Percentiles rank a stretch among this genome's conserved stretches.
These are phyloP conservation scores for Pseudobourletiella spinata DNA, from an alignment of 1,140 invertebrate species.

Conservation along the genomic window DNA sequence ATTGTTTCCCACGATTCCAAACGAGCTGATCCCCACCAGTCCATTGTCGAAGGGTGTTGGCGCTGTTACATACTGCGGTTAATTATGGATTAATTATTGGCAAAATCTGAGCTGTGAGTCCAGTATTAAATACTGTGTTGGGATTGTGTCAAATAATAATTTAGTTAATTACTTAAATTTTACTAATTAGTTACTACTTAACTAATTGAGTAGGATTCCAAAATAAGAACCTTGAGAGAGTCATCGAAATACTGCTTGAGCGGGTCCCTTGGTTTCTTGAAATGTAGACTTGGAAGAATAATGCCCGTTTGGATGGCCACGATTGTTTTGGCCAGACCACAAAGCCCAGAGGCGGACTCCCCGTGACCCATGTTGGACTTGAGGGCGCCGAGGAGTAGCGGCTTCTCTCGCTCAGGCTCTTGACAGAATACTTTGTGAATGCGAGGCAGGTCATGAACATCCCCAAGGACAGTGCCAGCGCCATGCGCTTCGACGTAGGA, in stretches of 20 bases:
- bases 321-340: constrained; percentile 67
- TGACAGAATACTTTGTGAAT: constrained; percentile 73
- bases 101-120: no score
- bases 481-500: constrained; percentile 90
- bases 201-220: no score
- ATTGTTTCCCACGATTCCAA: constrained; percentile 95
- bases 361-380: constrained; percentile 92
- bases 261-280: constrained; percentile 50
- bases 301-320: constrained; percentile 45
- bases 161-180: background rate
- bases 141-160: constrained; percentile 6
- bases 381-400: constrained; percentile 75
- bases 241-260: constrained; percentile 58
- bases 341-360: constrained; percentile 79
- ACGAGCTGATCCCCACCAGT: constrained; percentile 79
- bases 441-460: constrained; percentile 66
- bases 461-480: constrained; percentile 52
- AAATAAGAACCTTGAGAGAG: constrained; percentile 45
- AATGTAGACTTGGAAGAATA: constrained; percentile 53
- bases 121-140: no score
- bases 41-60: constrained; percentile 74
- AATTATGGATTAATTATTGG: background rate
- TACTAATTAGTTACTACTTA: no score
- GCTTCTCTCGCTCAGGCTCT: constrained; percentile 47
- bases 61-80: constrained; percentile 58